Base-by-base conservation (phyloP, 2,797 vertebrate genomes). In the Molossus alvarezi region DNA sequence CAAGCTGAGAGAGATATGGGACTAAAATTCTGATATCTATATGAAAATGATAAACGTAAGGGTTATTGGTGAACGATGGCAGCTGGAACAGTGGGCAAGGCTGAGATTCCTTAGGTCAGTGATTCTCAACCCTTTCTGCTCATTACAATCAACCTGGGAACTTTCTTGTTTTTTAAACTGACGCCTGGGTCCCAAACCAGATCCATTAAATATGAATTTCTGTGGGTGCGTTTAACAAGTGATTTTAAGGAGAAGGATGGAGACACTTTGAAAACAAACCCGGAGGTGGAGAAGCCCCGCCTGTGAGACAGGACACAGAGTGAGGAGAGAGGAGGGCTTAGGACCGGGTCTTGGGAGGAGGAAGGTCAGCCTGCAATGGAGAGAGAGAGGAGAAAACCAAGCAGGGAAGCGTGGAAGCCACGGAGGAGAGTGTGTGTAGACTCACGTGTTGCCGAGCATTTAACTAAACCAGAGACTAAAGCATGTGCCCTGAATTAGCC, bases 241-340 rank as follows among this genome's bases (percentile, higher is more conserved):
- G 14, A 71, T 81, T 94, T 95, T 64, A 65, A 21, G 67, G 27
- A 94, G 29, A 5, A 92, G n/a, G 62, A 60, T 69, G 53, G 71
- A 62, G 55, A 71, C 33, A 33, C 33, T 83, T 62, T 27, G 29
- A 86, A 18, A 86, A 37, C 33, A 71, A 76, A 53, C 7, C 64
- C 33, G 6, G 20, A 62, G 9, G 20, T 7, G 2, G 75, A 88
- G 65, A 83, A 91, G 9, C 13, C 6, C 11, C 12, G 9, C 4
- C 23, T 13, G 20, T 4, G 21, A 7, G 15, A 17, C 20, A 53
- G 45, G 69, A 1, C 45, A 2, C 1, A 71, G 64, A 57, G 1
- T 57, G 33, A 92, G 51, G 23, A 29, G 9, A 67, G 51, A 82
- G 21, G 18, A 53, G 3, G 5, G 11, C 81, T 57, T 3, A 12